Evolutionary conservation across 1,140 invertebrate genomes (phyloP).

Genomic region (Hyphantria cunea): DNA sequence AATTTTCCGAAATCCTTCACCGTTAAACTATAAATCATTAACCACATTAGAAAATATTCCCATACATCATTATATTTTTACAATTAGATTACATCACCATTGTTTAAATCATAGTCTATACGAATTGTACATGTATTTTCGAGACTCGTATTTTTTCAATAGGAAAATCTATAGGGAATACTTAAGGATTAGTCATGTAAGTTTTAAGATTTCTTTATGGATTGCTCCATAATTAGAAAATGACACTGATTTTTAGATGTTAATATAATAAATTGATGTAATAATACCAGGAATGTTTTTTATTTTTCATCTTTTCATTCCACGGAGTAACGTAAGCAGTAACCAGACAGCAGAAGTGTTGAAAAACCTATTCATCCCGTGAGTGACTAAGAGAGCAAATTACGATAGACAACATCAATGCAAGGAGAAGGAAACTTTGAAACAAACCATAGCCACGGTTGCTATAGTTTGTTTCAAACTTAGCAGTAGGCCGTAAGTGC

Average conservation of each 20-base stretch:
- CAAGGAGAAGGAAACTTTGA: no score
- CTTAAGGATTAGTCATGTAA: slow-evolving; percentile 35
- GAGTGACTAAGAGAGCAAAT: no score
- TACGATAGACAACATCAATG: no score
- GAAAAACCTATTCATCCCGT: no score
- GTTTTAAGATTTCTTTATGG: slow-evolving; percentile 50
- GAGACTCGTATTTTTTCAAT: slow-evolving; percentile 8
- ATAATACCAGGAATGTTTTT: slow-evolving; percentile 17
- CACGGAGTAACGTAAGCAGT: no score
- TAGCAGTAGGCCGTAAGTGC: no score
- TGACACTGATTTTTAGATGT: slow-evolving; percentile 46
- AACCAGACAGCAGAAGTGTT: no score
- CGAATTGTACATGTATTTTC: slow-evolving; percentile 10
- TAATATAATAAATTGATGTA: slow-evolving; percentile 61
- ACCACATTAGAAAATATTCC: no score
- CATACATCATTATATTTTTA: neutral
- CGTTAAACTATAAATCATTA: no score
- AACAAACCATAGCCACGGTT: no score
- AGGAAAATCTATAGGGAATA: slow-evolving; percentile 16
- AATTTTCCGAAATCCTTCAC: neutral
- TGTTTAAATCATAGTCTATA: slow-evolving; percentile 19
- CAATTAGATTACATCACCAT: neutral
- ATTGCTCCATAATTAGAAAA: slow-evolving; percentile 48
- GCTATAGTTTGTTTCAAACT: no score
- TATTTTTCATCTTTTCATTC: neutral